Evolutionary conservation across 1,140 invertebrate species (phyloP), one percentile per base, ranked within the genome.

Genomic region (Aphidius gifuensis): DNA sequence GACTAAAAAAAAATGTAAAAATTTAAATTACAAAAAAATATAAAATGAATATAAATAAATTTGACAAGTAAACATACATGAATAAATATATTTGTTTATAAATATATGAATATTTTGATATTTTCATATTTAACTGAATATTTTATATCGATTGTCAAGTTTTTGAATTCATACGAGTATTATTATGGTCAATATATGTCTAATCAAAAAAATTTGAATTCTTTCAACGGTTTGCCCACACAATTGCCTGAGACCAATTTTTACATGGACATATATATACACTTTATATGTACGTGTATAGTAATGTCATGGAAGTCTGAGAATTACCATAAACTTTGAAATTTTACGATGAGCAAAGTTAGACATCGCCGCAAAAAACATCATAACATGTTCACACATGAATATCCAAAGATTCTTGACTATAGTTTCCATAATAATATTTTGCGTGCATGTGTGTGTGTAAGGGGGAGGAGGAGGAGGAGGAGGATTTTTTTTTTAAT

Each of bases 291-390:
- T 16, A 16, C 16, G 23, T 32, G 23, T 58, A 61, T 58, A 65
- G 60, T 64, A 57, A 51, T 57, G 59, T 61, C 61, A 46, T 64
- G 44, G 44, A 57, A 61, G 16, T 40, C 53, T 43, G 53, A 63
- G 66, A 68, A 74, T 74, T 74, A 73, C 64, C 73, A 73, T 74
- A 74, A 74, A 74, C 66, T 62, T 65, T 62, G 43, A 64, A 68
- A 72, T 68, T 74, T 74, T 74, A 74, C 67, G 73, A 74, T 53
- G 59, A 65, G 65, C 23, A 58, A 46, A 51, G 53, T 32, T 32
- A 32, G 23, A 32, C 23, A 42, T n/a, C 39, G 53, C 53, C 39
- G 53, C 53, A 32, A 32, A 32, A 32, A 32, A 32, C 23, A 32
- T 32, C 23, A 32, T 32, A 32, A 32, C 23, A 32, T 32, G 23